Percentiles rank a stretch among this genome's conserved stretches.
phyloP scores from a whole-genome alignment of 1,140 invertebrate species.

The fruit fly (Drosophila melanogaster) region DNA sequence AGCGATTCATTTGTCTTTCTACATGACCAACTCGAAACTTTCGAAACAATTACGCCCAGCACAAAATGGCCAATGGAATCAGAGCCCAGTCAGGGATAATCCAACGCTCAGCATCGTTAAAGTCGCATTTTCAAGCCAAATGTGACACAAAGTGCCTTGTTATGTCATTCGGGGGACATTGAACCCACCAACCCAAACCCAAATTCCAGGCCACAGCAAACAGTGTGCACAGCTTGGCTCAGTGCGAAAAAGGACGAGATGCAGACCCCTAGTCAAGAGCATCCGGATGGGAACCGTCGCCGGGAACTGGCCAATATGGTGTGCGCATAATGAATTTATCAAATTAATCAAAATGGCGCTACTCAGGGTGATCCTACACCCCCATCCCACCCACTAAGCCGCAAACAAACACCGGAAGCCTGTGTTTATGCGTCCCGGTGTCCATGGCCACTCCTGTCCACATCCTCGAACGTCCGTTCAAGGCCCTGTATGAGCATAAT shows the following conservation, averaged over 20 bases:
- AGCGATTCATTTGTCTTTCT: constrained; percentile 71
- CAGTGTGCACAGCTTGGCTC: constrained; percentile 48
- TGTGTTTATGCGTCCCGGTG: constrained; percentile 32
- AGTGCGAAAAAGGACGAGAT: constrained; percentile 25
- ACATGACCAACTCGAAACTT: constrained; percentile 58
- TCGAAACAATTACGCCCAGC: constrained; percentile 63
- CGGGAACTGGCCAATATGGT: constrained; percentile 70
- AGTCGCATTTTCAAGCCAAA: constrained; percentile 77
- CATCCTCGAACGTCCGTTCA: not conserved
- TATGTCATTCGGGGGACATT: constrained; percentile 71
- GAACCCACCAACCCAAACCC: constrained; percentile 53
- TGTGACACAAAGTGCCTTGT: constrained; percentile 75
- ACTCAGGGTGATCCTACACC: constrained; percentile 23
- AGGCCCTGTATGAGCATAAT: constrained; percentile 62
- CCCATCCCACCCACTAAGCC: not conserved
- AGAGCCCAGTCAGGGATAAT: not conserved
- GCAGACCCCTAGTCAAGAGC: constrained; percentile 9
- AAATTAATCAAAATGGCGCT: constrained; percentile 81
- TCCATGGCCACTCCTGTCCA: constrained; percentile 1
- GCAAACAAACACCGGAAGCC: constrained; percentile 53
- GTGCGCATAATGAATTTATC: constrained; percentile 80
- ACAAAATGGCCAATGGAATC: constrained; percentile 52
- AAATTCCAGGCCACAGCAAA: constrained; percentile 30
- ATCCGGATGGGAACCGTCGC: constrained; percentile 10
- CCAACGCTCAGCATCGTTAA: constrained; percentile 62